Evolutionary conservation across 2,113 vertebrate genomes (phyloP).

Genomic region (Mobula birostris): DNA sequence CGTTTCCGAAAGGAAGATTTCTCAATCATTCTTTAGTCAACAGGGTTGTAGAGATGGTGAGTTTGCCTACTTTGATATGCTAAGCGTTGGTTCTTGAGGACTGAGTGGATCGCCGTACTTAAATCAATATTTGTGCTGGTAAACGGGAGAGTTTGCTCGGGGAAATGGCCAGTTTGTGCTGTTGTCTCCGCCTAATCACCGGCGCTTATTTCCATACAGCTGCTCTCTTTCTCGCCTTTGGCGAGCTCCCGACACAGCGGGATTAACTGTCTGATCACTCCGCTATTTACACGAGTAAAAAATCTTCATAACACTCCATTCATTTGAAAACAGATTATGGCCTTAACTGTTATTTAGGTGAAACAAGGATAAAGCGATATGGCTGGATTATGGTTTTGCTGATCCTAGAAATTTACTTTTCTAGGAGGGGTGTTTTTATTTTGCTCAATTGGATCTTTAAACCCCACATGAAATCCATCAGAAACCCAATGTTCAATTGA

Average conservation of each 20-base stretch:
- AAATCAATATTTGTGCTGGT: background rate
- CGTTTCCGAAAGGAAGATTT: background rate
- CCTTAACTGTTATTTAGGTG: background rate
- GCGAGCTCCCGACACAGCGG: background rate
- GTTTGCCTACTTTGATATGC: background rate
- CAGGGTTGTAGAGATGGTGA: background rate
- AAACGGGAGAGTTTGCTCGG: background rate
- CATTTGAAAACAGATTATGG: slow-evolving; percentile 17
- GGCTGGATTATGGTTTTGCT: background rate
- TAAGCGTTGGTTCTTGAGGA: background rate
- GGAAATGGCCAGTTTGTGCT: background rate
- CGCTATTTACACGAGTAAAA: background rate
- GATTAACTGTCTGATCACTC: background rate
- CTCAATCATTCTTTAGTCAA: background rate
- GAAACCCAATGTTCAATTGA: too few relatives aligned
- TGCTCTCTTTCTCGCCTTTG: background rate
- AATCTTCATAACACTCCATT: background rate
- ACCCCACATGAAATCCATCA: background rate
- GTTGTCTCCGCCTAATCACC: slow-evolving; percentile 7
- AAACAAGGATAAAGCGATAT: background rate
- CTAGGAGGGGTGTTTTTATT: background rate
- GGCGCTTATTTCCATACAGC: slow-evolving; percentile 29
- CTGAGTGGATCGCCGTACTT: background rate
- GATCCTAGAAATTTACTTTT: background rate
- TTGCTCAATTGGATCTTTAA: background rate